phyloP scores from a whole-genome alignment of 1,140 invertebrate genomes.

The Zaprionus inermis region DNA sequence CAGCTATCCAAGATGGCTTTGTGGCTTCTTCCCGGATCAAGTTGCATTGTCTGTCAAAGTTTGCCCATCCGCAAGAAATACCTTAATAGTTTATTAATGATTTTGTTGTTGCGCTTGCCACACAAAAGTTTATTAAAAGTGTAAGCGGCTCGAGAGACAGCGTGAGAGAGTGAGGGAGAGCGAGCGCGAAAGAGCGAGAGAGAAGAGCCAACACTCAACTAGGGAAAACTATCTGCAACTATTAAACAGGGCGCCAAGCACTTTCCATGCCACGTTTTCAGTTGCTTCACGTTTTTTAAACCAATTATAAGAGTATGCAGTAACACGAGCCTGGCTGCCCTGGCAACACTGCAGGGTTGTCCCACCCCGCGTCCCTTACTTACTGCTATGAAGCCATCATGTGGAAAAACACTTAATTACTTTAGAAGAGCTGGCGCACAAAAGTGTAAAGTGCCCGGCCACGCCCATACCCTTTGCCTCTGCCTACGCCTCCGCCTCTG shows the following conservation, averaged over 20 bases:
- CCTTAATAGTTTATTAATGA: conserved; percentile 83
- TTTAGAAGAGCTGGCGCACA: conserved; percentile 77
- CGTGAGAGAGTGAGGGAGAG: conserved; percentile 13
- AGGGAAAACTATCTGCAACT: conserved; percentile 69
- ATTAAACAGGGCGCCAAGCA: conserved; percentile 67
- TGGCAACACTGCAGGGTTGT: conserved; percentile 41
- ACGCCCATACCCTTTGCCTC: conserved; percentile 42
- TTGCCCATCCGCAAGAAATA: conserved; percentile 51
- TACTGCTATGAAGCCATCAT: conserved; percentile 74
- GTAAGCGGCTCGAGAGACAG: not conserved
- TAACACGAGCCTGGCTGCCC: conserved; percentile 41
- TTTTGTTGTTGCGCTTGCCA: conserved; percentile 41
- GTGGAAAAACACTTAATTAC: conserved; percentile 82
- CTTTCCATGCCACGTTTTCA: conserved; percentile 64
- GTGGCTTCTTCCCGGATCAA: conserved; percentile 62
- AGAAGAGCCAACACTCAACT: conserved; percentile 9
- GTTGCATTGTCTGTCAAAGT: conserved; percentile 60
- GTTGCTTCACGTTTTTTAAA: conserved; percentile 67
- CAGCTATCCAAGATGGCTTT: conserved; percentile 35
- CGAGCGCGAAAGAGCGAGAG: conserved; percentile 13
- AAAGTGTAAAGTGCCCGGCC: conserved; percentile 77
- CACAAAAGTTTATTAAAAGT: conserved; percentile 70
- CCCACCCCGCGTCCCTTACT: not conserved
- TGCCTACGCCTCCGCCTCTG: not conserved
- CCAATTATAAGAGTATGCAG: conserved; percentile 80